Conservation (phyloP, 1,140 invertebrate species). For the Adoxophyes honmai region DNA sequence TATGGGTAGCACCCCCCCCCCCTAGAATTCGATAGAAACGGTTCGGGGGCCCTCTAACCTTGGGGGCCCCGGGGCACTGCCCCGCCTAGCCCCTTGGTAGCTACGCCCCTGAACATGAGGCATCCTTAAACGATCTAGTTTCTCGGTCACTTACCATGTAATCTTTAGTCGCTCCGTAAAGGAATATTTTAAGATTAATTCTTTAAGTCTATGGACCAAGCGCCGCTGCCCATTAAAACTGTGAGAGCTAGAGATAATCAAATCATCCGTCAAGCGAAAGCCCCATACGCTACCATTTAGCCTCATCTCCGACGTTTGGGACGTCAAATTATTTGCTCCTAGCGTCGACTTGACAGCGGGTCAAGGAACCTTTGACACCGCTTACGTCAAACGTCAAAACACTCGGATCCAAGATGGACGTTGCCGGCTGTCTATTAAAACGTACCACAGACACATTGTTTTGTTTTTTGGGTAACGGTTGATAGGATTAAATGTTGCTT, state of each 20-base stretch:
- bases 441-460: constrained; percentile 8
- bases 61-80: too few relatives aligned
- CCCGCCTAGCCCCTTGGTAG: too few relatives aligned
- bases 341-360: constrained; percentile 7
- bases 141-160: too few relatives aligned
- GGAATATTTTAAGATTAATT: too few relatives aligned
- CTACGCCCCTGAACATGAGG: too few relatives aligned
- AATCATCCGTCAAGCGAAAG: constrained; percentile 10
- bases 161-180: too few relatives aligned
- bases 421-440: constrained; percentile 13
- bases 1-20: too few relatives aligned
- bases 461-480: neutral
- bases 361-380: constrained; percentile 13
- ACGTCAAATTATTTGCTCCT: constrained; percentile 15
- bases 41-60: too few relatives aligned
- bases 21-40: too few relatives aligned
- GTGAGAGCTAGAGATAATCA: neutral
- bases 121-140: too few relatives aligned
- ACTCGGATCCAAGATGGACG: constrained; percentile 8
- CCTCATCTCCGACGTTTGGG: neutral
- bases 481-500: neutral
- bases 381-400: constrained; percentile 15
- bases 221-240: neutral
- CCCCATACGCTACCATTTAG: constrained; percentile 4
- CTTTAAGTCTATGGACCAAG: neutral